Evolutionary conservation across 2,797 vertebrate genomes (phyloP).

Genomic region (Cyprinella venusta): DNA sequence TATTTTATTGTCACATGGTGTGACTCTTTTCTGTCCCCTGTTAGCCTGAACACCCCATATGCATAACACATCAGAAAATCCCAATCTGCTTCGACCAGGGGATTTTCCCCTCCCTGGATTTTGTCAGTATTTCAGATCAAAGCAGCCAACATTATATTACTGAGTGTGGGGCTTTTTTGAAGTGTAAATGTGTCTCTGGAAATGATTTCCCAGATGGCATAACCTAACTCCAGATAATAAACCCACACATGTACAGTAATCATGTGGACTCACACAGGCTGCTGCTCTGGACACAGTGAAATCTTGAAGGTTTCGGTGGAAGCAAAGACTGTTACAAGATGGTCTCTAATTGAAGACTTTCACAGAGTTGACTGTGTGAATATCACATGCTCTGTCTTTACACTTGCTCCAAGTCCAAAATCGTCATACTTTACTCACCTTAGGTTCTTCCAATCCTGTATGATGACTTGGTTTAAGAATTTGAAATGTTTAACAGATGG

Average conservation of each 20-base stretch:
- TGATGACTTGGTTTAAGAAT: not conserved
- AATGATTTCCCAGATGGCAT: slow-evolving; percentile 63
- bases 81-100: slow-evolving; percentile 8
- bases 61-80: slow-evolving; percentile 21
- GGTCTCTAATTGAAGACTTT: not conserved
- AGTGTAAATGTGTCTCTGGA: slow-evolving; percentile 70
- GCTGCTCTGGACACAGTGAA: slow-evolving; percentile 13
- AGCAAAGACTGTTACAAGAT: not conserved
- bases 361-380: not conserved
- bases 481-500: not conserved
- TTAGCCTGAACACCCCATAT: slow-evolving; percentile 3
- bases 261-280: slow-evolving; percentile 1
- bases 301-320: not conserved
- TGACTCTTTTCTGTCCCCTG: not conserved
- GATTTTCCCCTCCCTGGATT: slow-evolving; percentile 47
- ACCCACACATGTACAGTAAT: slow-evolving; percentile 27
- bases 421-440: not conserved
- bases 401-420: not conserved
- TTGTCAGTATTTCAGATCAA: slow-evolving; percentile 66
- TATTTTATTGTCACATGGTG: slow-evolving; percentile 25
- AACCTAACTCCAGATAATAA: slow-evolving; percentile 62
- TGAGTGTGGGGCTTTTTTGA: slow-evolving; percentile 61
- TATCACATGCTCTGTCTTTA: not conserved
- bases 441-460: not conserved
- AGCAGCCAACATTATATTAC: slow-evolving; percentile 58